Evolutionary conservation across 2,888 invertebrate genomes (phyloP).

Genomic region (Iphiclides podalirius): DNA sequence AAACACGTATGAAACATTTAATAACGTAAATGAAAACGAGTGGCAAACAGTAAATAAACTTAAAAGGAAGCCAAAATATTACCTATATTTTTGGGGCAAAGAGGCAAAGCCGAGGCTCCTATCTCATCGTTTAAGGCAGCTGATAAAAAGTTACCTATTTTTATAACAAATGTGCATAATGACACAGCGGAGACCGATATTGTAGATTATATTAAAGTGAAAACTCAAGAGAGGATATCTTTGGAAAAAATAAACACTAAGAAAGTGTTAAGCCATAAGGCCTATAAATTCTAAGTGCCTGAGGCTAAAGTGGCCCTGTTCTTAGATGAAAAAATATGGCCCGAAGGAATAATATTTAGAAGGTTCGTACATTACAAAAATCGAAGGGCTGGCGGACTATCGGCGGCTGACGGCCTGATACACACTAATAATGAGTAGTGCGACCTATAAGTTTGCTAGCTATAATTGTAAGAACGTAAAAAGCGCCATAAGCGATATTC

Average conservation of each 20-base stretch:
- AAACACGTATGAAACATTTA: no score
- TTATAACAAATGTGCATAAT: not conserved
- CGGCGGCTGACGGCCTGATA: not conserved
- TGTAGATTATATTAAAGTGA: not conserved
- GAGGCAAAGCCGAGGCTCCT: not conserved
- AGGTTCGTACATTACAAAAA: not conserved
- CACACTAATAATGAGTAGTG: not conserved
- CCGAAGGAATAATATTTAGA: not conserved
- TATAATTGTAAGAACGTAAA: not conserved
- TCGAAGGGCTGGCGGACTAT: no score
- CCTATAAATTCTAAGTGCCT: not conserved
- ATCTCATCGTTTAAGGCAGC: not conserved
- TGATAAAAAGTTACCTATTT: not conserved
- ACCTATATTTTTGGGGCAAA: not conserved
- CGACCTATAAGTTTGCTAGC: not conserved
- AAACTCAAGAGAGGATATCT: not conserved
- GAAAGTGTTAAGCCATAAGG: not conserved
- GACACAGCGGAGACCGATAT: not conserved
- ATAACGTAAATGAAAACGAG: not conserved
- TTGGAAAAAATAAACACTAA: not conserved
- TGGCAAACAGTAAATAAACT: not conserved
- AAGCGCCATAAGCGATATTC: no score
- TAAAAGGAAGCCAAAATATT: not conserved
- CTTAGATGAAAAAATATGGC: not conserved
- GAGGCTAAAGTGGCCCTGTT: not conserved